These are phyloP conservation scores for Vanessa cardui DNA, from an alignment of 2,888 invertebrate species.

Conservation along the genomic window DNA sequence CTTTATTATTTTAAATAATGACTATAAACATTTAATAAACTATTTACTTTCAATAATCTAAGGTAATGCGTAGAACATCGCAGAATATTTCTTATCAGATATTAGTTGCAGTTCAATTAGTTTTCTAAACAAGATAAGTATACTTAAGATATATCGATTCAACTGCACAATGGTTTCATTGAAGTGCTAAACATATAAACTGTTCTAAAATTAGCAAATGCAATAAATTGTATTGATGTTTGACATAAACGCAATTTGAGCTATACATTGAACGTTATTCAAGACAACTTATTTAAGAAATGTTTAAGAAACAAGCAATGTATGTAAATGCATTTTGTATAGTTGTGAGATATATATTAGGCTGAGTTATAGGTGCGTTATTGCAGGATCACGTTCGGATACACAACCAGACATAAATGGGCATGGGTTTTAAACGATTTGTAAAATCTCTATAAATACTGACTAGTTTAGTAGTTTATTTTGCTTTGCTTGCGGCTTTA, in stretches of 20 bases:
- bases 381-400: slow-evolving; percentile 28
- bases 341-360: not conserved
- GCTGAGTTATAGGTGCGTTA: slow-evolving; percentile 3
- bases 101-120: slow-evolving; percentile 31
- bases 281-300: not conserved
- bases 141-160: slow-evolving; percentile 36
- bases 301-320: not conserved
- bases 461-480: too few species aligned
- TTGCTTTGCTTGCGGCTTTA: too few species aligned
- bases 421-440: too few species aligned
- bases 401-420: not conserved
- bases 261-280: slow-evolving; percentile 20
- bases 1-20: too few species aligned
- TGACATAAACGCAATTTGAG: not conserved
- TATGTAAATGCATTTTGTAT: not conserved
- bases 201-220: slow-evolving; percentile 46
- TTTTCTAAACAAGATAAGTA: slow-evolving; percentile 37
- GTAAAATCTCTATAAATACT: too few species aligned
- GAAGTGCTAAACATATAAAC: slow-evolving; percentile 56
- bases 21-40: not conserved
- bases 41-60: not conserved
- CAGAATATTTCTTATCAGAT: slow-evolving; percentile 28
- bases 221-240: not conserved
- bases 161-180: slow-evolving; percentile 41
- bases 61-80: slow-evolving; percentile 7